These are phyloP conservation scores for Pholis gunnellus DNA, from an alignment of 2,113 vertebrate species.

Conservation along the genomic window DNA sequence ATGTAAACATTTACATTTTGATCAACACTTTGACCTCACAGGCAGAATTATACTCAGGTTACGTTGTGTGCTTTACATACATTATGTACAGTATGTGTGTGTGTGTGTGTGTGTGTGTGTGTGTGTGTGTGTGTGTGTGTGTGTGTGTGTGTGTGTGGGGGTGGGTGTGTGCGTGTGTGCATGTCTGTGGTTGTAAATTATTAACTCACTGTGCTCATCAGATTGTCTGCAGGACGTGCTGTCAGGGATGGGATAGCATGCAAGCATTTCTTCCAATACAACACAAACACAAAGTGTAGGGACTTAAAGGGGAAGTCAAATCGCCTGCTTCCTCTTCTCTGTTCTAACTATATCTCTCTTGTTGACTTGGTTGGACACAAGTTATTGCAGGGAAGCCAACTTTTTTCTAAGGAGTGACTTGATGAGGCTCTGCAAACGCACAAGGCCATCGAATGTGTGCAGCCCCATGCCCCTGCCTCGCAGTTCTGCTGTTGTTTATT, in stretches of 20 bases:
- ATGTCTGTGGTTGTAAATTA: slow-evolving; percentile 32
- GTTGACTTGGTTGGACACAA: slow-evolving; percentile 18
- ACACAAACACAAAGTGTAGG: slow-evolving; percentile 11
- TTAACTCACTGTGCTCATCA: slow-evolving; percentile 33
- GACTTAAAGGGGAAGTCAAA: slow-evolving; percentile 63
- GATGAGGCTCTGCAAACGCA: slow-evolving; percentile 7
- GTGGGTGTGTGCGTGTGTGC: slow-evolving; percentile 5
- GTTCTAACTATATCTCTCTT: slow-evolving; percentile 38
- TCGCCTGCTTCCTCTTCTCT: slow-evolving; percentile 61
- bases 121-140: slow-evolving; percentile 7
- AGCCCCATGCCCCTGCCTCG: neutral
- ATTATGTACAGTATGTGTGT: slow-evolving; percentile 24
- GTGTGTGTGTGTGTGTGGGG: neutral
- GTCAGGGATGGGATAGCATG: slow-evolving; percentile 3
- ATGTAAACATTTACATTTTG: slow-evolving; percentile 61
- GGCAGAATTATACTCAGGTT: slow-evolving; percentile 10
- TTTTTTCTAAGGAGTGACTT: neutral
- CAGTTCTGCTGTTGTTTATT: slow-evolving; percentile 39
- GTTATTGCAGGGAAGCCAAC: neutral
- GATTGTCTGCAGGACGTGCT: neutral
- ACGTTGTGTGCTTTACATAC: slow-evolving; percentile 10
- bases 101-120: slow-evolving; percentile 1
- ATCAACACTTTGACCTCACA: slow-evolving; percentile 32
- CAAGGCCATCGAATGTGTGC: neutral
- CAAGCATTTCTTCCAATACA: slow-evolving; percentile 31